These are phyloP conservation scores for Panthera tigris DNA, from an alignment of 2,113 vertebrate genomes.

Conservation along the genomic window DNA sequence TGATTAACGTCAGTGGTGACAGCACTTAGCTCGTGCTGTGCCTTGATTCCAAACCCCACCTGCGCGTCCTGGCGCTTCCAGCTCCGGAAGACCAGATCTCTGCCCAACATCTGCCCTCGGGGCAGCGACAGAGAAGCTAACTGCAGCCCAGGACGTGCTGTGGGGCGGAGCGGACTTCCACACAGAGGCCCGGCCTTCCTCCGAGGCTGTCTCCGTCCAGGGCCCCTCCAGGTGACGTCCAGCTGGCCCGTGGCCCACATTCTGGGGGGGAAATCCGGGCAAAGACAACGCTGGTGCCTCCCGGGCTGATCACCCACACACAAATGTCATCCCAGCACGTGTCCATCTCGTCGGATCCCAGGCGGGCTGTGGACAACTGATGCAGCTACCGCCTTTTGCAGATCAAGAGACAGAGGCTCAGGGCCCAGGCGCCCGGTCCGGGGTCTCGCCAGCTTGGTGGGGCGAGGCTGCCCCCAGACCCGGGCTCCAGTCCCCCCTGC, in stretches of 20 bases:
- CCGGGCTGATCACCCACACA: not conserved
- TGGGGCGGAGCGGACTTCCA: too few relatives aligned
- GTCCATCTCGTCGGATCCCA: not conserved
- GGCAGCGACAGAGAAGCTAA: too few relatives aligned
- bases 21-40: not conserved
- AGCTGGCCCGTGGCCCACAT: too few relatives aligned
- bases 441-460: not conserved
- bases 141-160: too few relatives aligned
- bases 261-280: too few relatives aligned
- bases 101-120: not conserved
- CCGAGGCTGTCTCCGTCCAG: too few relatives aligned
- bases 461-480: rapidly evolving
- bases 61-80: rapidly evolving
- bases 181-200: too few relatives aligned
- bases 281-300: not conserved
- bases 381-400: rapidly evolving
- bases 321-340: not conserved
- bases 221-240: too few relatives aligned
- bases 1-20: not conserved
- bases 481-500: rapidly evolving
- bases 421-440: not conserved
- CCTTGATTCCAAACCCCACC: not conserved
- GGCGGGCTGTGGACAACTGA: rapidly evolving
- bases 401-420: not conserved
- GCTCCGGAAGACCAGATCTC: not conserved